Evolutionary conservation across 2,113 vertebrate species (phyloP).

Genomic region (Axis porcinus): DNA sequence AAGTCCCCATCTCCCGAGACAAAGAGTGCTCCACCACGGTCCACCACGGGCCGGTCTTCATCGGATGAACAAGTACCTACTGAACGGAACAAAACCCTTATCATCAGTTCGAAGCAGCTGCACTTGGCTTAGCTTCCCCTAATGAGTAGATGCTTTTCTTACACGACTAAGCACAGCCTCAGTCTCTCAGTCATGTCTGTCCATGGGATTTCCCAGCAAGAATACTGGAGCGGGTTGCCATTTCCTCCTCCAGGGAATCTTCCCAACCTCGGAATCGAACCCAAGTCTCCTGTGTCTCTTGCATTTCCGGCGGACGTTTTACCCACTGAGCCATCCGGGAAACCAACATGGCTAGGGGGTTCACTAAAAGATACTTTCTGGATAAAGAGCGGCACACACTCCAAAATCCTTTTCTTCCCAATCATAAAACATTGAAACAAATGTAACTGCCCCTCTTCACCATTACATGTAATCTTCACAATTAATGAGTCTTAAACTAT

Average conservation of each 20-base stretch:
- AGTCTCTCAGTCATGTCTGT: not conserved
- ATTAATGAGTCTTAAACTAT: not conserved
- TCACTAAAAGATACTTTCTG: not conserved
- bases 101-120: not conserved
- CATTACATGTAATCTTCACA: not conserved
- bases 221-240: not conserved
- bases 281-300: not conserved
- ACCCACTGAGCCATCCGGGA: not conserved
- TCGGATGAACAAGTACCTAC: not conserved
- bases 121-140: not conserved
- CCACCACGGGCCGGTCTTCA: not conserved
- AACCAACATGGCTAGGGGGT: not conserved
- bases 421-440: not conserved
- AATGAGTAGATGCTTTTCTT: not conserved
- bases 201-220: not conserved
- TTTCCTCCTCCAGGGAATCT: not conserved
- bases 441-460: not conserved
- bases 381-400: not conserved
- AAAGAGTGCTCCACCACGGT: not conserved
- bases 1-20: not conserved
- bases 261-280: not conserved
- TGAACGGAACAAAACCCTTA: not conserved
- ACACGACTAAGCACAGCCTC: fast-evolving
- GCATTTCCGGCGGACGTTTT: fast-evolving
- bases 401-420: not conserved